Evolutionary conservation across 2,113 vertebrate genomes (phyloP), one percentile per base, ranked within the genome.

Genomic region (Lamprologus ornatipinnis): DNA sequence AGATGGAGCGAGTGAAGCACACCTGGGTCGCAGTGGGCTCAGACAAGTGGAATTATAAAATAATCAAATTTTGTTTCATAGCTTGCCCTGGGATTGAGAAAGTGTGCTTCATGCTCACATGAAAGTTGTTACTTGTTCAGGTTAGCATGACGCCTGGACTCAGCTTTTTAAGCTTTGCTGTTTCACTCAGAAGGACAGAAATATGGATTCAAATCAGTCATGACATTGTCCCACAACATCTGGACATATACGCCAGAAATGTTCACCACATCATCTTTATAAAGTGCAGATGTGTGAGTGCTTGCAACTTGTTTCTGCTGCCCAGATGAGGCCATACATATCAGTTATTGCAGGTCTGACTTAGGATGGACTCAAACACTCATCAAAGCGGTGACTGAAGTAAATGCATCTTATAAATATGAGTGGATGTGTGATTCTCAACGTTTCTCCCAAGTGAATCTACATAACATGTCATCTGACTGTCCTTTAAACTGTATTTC

Each of bases 1-100:
- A 26, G 21, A n/a, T 12, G 54, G 60, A 47, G 65, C 10, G 31
- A 35, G 81, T 15, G 70, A 49, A 35, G 51, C 84, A 9, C 90
- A 94, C 91, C 87, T 91, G 87, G 80, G 80, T 68, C 12, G 8
- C 79, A 78, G 68, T 11, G 79, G 70, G 58, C 42, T 83, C 81
- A 83, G 83, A 73, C 60, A 63, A 79, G 85, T 81, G 83, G 60
- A 85, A 86, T 90, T 73, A 54, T 57, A 54, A 47, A 45, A 55
- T 83, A 37, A 53, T 21, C 21, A 49, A 1, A 14, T 83, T 81
- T 78, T 53, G 82, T 83, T 86, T 80, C 68, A 54, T 40, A 3
- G 57, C 47, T 53, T 31, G 51, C 23, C 8, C 23, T 55, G 54
- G 79, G 35, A 70, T 54, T 23, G 53, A 54, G 57, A 80, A 63